A percentile compares a stretch with the other conserved stretches of the same genome.
Evolutionary conservation across 2,113 vertebrate genomes (phyloP).

Genomic region (Sitta europaea): DNA sequence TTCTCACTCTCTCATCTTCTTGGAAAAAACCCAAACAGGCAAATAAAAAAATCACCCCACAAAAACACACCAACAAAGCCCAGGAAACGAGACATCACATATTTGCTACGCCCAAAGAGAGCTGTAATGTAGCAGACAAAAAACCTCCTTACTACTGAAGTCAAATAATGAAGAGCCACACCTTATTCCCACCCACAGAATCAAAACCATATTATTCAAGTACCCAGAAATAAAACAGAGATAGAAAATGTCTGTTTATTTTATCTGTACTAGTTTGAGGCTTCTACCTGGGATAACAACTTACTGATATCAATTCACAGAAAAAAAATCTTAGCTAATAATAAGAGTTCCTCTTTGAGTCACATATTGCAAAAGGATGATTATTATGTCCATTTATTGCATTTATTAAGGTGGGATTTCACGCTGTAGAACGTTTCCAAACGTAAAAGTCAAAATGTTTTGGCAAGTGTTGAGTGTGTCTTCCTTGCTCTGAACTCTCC

Average conservation of each 20-base stretch:
- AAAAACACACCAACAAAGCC: background rate
- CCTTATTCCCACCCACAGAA: background rate
- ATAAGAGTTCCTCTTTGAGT: background rate
- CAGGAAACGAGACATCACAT: background rate
- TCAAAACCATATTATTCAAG: background rate
- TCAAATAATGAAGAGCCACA: fast-evolving
- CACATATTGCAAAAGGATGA: background rate
- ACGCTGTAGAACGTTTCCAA: background rate
- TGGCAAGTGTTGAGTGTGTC: background rate
- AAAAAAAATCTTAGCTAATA: background rate
- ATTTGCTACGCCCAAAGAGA: background rate
- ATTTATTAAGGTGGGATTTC: background rate
- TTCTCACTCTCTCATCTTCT: background rate
- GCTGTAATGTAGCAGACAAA: background rate
- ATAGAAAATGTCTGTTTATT: background rate
- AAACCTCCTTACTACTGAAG: background rate
- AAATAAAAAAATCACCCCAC: fast-evolving
- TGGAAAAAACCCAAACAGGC: background rate
- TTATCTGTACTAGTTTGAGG: fast-evolving
- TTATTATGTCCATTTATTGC: background rate
- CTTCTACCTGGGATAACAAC: background rate
- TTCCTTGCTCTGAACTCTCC: background rate
- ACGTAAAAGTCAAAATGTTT: background rate
- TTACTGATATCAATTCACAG: background rate
- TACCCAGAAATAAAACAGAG: background rate